Evolutionary conservation across 2,113 vertebrate genomes (phyloP).

Genomic region (Seriola dumerili): DNA sequence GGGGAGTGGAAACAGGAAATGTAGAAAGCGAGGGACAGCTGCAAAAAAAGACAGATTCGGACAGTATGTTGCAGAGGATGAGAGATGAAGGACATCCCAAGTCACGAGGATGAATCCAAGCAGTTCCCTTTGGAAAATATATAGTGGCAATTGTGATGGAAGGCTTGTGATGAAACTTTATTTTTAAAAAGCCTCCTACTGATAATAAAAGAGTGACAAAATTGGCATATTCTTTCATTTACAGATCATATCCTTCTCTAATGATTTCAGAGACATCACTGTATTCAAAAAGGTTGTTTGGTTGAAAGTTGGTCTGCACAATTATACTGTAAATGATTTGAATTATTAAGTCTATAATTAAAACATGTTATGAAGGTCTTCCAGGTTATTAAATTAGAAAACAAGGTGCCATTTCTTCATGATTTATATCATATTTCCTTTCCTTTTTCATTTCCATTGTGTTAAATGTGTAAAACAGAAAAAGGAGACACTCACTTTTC

Average conservation of each 20-base stretch:
- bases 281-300: no score
- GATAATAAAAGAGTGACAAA: no score
- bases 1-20: conserved; percentile 40
- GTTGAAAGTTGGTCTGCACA: no score
- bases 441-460: background rate
- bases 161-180: no score
- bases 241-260: no score
- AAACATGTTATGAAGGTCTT: no score
- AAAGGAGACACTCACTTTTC: background rate
- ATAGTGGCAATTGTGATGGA: conserved; percentile 6
- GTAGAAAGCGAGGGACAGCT: conserved; percentile 50
- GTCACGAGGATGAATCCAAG: conserved; percentile 10
- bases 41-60: conserved; percentile 25
- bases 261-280: no score
- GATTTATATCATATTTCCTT: background rate
- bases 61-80: conserved; percentile 40
- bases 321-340: no score
- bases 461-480: background rate
- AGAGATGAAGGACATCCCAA: conserved; percentile 15
- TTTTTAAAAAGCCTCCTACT: no score
- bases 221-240: no score
- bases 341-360: no score
- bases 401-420: background rate
- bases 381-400: background rate
- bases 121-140: conserved; percentile 13